Evolutionary conservation across 2,888 invertebrate genomes (phyloP), one percentile per base, ranked within the genome.

Genomic region (Aethes cnicana): DNA sequence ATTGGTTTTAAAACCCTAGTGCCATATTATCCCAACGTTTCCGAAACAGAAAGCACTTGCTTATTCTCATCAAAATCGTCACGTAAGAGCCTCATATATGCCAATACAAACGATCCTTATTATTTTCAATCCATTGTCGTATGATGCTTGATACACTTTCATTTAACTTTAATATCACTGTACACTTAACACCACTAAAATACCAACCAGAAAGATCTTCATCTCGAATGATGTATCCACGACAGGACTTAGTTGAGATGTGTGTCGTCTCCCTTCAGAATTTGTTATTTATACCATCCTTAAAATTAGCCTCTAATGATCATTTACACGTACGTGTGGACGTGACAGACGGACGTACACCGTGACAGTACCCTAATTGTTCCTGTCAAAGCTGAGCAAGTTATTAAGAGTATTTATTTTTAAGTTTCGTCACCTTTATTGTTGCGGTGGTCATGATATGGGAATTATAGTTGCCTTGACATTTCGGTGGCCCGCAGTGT

Each of bases 331-430:
- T 59, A 61, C 60, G 59, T 70, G 63, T 53, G 58, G 62, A 80
- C 84, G 83, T 85, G 84, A 83, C 74, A 75, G 72, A 66, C 62
- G 61, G 69, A 77, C 75, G 63, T 54, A 67, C 68, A 59, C 61
- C 84, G 83, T 87, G 84, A 85, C 85, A 85, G 76, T 72, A 67
- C 62, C 64, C 70, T 82, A 84, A 85, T 83, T 79, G 74, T 76
- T 67, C 72, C 77, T 83, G 84, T 85, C 83, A 75, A 69, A 69
- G 60, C 61, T 66, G 64, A 70, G 62, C 70, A 70, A 76, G 69
- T 67, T 72, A 76, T 77, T 74, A 80, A 63, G 58, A 62, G 64
- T 75, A 67, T 76, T 77, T 74, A 81, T 72, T 77, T 77, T 74
- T 64, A 63, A 64, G 55, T 59, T 59, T 57, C 59, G 46, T 54